Evolutionary conservation across 2,797 vertebrate species (phyloP).

Genomic region (Sandelia bainsii): DNA sequence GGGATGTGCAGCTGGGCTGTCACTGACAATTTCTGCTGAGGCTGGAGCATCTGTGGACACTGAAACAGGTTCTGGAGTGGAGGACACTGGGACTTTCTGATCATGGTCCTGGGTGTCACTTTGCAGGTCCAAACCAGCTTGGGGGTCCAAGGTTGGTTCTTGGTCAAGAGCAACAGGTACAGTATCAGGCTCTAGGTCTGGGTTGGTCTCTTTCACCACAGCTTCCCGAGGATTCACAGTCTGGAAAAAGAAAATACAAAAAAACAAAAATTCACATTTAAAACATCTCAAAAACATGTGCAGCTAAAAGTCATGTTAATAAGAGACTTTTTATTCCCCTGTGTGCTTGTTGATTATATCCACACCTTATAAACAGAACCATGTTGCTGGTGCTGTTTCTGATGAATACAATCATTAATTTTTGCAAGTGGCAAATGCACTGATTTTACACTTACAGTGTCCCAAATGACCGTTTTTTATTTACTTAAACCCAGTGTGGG

Average conservation of each 20-base stretch:
- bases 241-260: slow-evolving; percentile 71
- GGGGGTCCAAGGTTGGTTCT: slow-evolving; percentile 56
- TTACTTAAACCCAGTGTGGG: not conserved
- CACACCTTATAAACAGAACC: not conserved
- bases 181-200: slow-evolving; percentile 58
- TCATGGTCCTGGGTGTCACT: slow-evolving; percentile 48
- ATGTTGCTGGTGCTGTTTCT: not conserved
- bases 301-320: not conserved
- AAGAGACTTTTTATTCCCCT: not conserved
- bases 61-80: slow-evolving; percentile 63
- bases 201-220: slow-evolving; percentile 61
- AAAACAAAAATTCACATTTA: not conserved
- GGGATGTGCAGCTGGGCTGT: slow-evolving; percentile 67
- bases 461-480: not conserved
- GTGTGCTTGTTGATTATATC: not conserved
- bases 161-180: slow-evolving; percentile 61
- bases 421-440: not conserved
- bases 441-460: not conserved
- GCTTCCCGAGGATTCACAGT: slow-evolving; percentile 80
- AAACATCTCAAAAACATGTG: not conserved
- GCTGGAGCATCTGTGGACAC: slow-evolving; percentile 58
- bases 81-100: slow-evolving; percentile 32
- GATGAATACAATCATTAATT: not conserved
- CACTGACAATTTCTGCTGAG: slow-evolving; percentile 62
- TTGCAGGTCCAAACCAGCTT: slow-evolving; percentile 54